Percentiles rank a stretch among this genome's conserved stretches.
Evolutionary conservation across 2,113 vertebrate genomes (phyloP).

Genomic region (Aix galericulata): DNA sequence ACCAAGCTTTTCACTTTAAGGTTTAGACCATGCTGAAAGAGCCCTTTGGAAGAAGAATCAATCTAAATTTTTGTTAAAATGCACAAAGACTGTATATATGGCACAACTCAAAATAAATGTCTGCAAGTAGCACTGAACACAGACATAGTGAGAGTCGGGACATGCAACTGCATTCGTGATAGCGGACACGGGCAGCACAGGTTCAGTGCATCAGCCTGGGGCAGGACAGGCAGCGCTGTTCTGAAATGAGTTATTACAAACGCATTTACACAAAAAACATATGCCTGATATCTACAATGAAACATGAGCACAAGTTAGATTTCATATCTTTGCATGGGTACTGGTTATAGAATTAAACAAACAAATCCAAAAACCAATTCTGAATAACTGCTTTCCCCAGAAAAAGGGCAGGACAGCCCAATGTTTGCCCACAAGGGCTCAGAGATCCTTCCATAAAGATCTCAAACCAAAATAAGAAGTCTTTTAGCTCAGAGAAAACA

Average conservation of each 20-base stretch:
- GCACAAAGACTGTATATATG: neutral
- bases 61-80: neutral
- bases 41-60: neutral
- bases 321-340: neutral
- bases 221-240: no score
- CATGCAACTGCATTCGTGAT: neutral
- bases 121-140: neutral
- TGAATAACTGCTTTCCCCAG: neutral
- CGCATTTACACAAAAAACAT: neutral
- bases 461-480: neutral
- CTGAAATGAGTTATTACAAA: neutral
- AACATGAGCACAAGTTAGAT: neutral
- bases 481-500: neutral
- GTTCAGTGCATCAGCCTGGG: neutral
- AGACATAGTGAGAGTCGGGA: neutral
- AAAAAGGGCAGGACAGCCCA: neutral
- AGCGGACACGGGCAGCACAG: accelerated
- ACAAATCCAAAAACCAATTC: neutral
- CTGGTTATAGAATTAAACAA: neutral
- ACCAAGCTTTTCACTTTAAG: constrained; percentile 24
- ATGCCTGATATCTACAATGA: neutral
- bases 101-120: neutral
- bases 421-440: neutral
- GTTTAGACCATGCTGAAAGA: neutral
- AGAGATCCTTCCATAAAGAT: neutral